Evolutionary conservation across 2,797 vertebrate species (phyloP).

Genomic region (Columba guinea): DNA sequence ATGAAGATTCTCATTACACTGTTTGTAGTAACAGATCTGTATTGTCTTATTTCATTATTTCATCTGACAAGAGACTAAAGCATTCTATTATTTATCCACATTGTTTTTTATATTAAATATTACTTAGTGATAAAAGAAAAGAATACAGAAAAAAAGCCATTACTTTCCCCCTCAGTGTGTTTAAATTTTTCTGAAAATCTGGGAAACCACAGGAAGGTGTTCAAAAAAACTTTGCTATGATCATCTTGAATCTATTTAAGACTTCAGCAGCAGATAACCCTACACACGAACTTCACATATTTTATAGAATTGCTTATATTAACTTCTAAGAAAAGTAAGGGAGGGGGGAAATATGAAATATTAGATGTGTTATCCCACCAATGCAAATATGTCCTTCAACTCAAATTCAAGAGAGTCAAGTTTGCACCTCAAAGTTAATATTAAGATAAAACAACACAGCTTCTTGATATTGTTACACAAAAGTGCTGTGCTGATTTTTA

Average conservation of each 20-base stretch:
- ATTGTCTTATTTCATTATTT: not conserved
- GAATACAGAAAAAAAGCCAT: not conserved
- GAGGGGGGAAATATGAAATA: not conserved
- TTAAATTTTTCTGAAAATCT: not conserved
- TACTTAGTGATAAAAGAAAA: not conserved
- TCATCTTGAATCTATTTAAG: not conserved
- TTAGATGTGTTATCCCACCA: not conserved
- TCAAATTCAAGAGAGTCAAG: not conserved
- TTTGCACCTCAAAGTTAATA: not conserved
- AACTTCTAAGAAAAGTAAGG: not conserved
- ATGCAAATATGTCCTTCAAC: not conserved
- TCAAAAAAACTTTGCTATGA: not conserved
- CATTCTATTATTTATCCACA: not conserved
- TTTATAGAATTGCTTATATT: not conserved
- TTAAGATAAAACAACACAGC: not conserved
- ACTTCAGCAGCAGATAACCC: not conserved
- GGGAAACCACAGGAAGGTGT: not conserved
- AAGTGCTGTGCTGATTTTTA: not conserved
- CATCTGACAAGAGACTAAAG: not conserved
- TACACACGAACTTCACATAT: not conserved
- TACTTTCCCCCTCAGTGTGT: not conserved
- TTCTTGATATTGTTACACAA: not conserved
- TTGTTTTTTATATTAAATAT: not conserved
- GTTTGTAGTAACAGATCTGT: not conserved
- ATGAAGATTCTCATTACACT: not conserved